phyloP scores from a whole-genome alignment of 2,888 invertebrate species.

The Himalopsyche japonica region DNA sequence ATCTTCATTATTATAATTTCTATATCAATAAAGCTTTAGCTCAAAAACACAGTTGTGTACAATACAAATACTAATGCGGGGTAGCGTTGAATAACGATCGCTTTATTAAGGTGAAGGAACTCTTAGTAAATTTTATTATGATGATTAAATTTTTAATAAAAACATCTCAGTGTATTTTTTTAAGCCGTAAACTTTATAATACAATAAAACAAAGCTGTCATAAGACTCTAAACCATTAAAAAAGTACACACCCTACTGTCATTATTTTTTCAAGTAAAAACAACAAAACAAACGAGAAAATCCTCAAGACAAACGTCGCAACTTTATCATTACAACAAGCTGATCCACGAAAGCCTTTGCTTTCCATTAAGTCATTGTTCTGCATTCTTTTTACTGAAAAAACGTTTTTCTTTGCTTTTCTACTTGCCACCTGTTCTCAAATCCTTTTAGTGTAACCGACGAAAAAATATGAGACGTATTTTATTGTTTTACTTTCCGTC shows the following conservation, averaged over 20 bases:
- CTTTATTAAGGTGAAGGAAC: no score
- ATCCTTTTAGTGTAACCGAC: not conserved
- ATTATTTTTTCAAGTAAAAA: not conserved
- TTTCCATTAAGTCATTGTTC: slow-evolving; percentile 29
- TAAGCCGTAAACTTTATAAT: not conserved
- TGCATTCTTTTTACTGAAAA: slow-evolving; percentile 3
- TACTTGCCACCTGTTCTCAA: not conserved
- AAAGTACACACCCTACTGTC: not conserved
- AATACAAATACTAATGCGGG: no score
- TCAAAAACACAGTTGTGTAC: no score
- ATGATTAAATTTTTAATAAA: no score
- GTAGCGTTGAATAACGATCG: no score
- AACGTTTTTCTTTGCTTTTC: not conserved
- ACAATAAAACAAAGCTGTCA: not conserved
- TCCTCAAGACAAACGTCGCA: slow-evolving; percentile 12
- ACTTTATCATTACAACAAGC: slow-evolving; percentile 8
- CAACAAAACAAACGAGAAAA: slow-evolving; percentile 10
- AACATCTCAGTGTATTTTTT: not conserved
- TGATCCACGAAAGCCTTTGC: slow-evolving; percentile 6
- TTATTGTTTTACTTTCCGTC: not conserved
- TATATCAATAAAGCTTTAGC: no score
- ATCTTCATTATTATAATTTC: no score
- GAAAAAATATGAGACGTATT: not conserved
- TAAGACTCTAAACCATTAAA: not conserved
- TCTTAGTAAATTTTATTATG: no score